A percentile compares a stretch with the other conserved stretches of the same genome.
These are phyloP conservation scores for Myocastor coypus DNA, from an alignment of 2,113 vertebrate species.

Conservation along the genomic window DNA sequence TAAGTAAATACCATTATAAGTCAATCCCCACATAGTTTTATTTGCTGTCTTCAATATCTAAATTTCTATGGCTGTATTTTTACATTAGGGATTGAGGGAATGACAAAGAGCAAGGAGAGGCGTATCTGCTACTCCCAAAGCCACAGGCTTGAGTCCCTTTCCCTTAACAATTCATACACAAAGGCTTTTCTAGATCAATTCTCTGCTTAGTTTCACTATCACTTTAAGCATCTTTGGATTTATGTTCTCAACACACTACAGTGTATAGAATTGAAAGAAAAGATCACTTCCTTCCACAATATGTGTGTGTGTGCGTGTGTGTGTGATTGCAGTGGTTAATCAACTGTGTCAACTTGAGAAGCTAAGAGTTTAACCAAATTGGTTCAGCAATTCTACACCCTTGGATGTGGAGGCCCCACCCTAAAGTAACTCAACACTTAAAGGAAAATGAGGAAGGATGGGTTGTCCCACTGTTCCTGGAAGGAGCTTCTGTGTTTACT, in stretches of 20 bases:
- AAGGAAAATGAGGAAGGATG: too few relatives aligned
- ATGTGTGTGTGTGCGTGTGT: background rate
- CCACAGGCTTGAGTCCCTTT: background rate
- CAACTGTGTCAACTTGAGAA: too few relatives aligned
- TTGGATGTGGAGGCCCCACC: too few relatives aligned
- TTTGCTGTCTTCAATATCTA: background rate
- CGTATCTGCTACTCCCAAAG: background rate
- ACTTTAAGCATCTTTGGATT: background rate
- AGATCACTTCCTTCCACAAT: background rate
- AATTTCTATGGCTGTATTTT: background rate
- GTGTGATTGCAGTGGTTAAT: background rate
- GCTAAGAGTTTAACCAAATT: too few relatives aligned
- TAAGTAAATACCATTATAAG: background rate
- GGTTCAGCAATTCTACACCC: too few relatives aligned
- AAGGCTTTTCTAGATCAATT: background rate
- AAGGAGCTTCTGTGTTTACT: too few relatives aligned
- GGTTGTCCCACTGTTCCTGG: too few relatives aligned
- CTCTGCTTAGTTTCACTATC: background rate
- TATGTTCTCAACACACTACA: background rate
- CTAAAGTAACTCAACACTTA: too few relatives aligned
- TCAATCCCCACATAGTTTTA: background rate
- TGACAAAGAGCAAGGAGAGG: background rate
- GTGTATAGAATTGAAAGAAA: background rate
- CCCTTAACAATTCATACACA: background rate
- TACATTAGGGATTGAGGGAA: too few relatives aligned